phyloP scores from a whole-genome alignment of 2,888 invertebrate species.

The Candidula unifasciata region DNA sequence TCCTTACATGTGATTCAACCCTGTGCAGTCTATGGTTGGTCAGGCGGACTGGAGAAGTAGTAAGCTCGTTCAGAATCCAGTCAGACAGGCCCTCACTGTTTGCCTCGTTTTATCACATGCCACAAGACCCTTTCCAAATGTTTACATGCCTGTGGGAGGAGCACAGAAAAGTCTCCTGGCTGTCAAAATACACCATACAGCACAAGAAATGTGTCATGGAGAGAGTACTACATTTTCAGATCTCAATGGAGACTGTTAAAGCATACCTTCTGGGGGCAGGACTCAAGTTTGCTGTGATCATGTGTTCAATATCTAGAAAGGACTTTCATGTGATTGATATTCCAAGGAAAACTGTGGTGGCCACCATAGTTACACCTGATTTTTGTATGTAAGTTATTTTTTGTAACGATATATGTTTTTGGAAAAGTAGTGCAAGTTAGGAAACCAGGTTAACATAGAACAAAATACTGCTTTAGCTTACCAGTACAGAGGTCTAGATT shows the following conservation, averaged over 20 bases:
- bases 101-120: constrained; percentile 40
- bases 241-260: constrained; percentile 21
- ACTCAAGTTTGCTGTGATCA: constrained; percentile 43
- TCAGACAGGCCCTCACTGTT: constrained; percentile 31
- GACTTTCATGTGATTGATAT: constrained; percentile 48
- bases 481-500: too few relatives aligned
- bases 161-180: constrained; percentile 17
- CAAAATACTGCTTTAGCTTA: too few relatives aligned
- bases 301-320: constrained; percentile 50
- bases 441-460: too few relatives aligned
- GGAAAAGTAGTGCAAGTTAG: too few relatives aligned
- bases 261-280: constrained; percentile 48
- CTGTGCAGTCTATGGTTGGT: constrained; percentile 27
- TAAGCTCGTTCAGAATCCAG: constrained; percentile 6
- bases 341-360: constrained; percentile 31
- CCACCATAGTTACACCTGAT: constrained; percentile 46
- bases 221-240: constrained; percentile 28
- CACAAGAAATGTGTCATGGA: background rate
- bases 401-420: background rate
- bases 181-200: constrained; percentile 29
- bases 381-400: constrained; percentile 40
- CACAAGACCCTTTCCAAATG: constrained; percentile 34
- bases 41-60: constrained; percentile 16
- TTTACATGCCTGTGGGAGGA: constrained; percentile 44
- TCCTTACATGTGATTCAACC: constrained; percentile 43